Conservation (phyloP, 2,888 invertebrate genomes). For the Polyommatus iphigenia region DNA sequence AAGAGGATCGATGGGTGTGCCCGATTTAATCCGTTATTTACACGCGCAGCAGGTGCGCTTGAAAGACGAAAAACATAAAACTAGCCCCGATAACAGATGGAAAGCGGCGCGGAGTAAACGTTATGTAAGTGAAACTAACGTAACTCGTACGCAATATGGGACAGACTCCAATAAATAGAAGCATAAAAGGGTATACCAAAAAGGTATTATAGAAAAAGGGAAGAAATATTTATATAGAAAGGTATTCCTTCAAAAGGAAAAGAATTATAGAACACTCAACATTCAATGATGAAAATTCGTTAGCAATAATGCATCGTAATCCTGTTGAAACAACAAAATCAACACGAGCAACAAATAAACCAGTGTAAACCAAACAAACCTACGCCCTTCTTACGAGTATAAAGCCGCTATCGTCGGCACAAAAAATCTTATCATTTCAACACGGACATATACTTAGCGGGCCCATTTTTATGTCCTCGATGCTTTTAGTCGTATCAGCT, state of each 20-base stretch:
- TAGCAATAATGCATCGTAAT: not conserved
- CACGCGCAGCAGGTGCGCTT: constrained; percentile 67
- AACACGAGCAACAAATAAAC: constrained; percentile 47
- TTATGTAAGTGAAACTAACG: constrained; percentile 23
- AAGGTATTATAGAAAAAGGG: too few species aligned
- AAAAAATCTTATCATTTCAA: constrained; percentile 75
- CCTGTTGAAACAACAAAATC: constrained; percentile 18
- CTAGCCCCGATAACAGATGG: constrained; percentile 73
- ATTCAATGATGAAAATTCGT: not conserved
- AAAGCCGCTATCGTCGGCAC: constrained; percentile 68
- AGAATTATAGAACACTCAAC: not conserved
- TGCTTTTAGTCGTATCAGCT: constrained; percentile 74
- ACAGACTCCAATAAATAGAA: not conserved
- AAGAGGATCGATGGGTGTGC: constrained; percentile 45
- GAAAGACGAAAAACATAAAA: constrained; percentile 74
- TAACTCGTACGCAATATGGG: constrained; percentile 24
- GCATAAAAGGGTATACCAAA: not conserved
- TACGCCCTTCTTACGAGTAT: constrained; percentile 68
- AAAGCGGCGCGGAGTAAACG: constrained; percentile 51
- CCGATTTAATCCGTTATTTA: constrained; percentile 51
- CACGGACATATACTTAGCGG: constrained; percentile 75
- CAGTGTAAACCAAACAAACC: constrained; percentile 62
- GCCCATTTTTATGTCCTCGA: constrained; percentile 70
- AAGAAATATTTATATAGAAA: too few species aligned
- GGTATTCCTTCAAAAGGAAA: too few species aligned